A percentile compares a stretch with the other conserved stretches of the same genome.
phyloP scores from a whole-genome alignment of 2,113 vertebrate species.

The Circaetus cinerascens region DNA sequence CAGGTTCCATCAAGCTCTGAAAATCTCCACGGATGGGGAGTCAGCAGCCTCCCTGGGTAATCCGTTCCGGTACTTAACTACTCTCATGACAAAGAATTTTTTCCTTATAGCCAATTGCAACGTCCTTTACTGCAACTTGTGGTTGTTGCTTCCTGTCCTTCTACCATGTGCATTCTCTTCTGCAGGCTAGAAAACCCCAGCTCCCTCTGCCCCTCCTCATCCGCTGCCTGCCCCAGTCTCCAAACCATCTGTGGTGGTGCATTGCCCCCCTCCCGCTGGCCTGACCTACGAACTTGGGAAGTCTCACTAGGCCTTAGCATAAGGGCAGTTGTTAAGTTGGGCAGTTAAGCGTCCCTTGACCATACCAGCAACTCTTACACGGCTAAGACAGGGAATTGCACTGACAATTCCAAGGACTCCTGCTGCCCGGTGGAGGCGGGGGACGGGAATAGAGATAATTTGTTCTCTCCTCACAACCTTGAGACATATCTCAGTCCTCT shows the following conservation, averaged over 20 bases:
- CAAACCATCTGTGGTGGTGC: background rate
- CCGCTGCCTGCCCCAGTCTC: background rate
- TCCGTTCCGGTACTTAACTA: background rate
- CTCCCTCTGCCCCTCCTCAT: background rate
- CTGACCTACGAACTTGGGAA: too few relatives aligned
- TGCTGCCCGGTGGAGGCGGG: too few relatives aligned
- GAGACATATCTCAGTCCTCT: too few relatives aligned
- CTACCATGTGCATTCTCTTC: background rate
- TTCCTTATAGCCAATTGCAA: background rate
- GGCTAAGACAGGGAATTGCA: too few relatives aligned
- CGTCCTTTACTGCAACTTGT: background rate
- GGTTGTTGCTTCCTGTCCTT: background rate
- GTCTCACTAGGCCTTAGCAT: too few relatives aligned
- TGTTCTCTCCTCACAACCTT: too few relatives aligned
- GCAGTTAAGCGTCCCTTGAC: too few relatives aligned
- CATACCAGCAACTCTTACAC: too few relatives aligned
- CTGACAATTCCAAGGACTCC: too few relatives aligned
- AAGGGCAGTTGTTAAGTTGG: too few relatives aligned
- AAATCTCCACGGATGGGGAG: background rate
- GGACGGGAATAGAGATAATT: too few relatives aligned
- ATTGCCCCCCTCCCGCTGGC: too few relatives aligned
- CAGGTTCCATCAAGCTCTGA: background rate
- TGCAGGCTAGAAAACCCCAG: background rate
- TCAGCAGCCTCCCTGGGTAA: background rate
- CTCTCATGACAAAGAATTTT: background rate